A percentile compares a stretch with the other conserved stretches of the same genome.
These are phyloP conservation scores for Caenorhabditis japonica DNA, from an alignment of 2,888 invertebrate genomes.

Conservation along the genomic window DNA sequence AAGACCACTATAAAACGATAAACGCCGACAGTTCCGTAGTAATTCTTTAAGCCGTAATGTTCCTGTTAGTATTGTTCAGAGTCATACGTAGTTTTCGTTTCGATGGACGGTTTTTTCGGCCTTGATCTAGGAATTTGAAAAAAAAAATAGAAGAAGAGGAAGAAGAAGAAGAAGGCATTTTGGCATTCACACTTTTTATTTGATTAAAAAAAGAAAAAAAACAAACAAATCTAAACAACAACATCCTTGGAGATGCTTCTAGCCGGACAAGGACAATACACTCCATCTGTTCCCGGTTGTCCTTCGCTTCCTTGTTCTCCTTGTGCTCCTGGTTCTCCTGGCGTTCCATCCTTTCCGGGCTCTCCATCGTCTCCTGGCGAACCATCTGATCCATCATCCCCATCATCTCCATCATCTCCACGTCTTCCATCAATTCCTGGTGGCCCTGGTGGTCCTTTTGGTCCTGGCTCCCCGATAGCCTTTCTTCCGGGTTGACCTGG, in stretches of 20 bases:
- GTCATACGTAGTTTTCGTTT: conserved; percentile 25
- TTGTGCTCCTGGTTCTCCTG: conserved; percentile 50
- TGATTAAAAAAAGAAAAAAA: conserved; percentile 11
- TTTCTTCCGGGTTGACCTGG: conserved; percentile 51
- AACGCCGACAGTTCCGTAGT: conserved; percentile 36
- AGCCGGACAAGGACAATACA: conserved; percentile 44
- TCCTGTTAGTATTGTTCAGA: conserved; percentile 35
- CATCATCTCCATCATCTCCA: conserved; percentile 47
- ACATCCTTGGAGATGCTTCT: conserved; percentile 48
- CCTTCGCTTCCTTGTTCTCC: conserved; percentile 51
- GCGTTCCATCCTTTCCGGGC: conserved; percentile 36
- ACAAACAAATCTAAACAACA: conserved; percentile 16
- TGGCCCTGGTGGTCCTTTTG: conserved; percentile 55
- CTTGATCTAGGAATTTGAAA: no score
- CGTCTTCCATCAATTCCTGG: conserved; percentile 56
- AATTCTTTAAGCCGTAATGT: conserved; percentile 25
- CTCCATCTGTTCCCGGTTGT: conserved; percentile 42
- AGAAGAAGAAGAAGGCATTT: neutral
- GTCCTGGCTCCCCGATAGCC: conserved; percentile 51
- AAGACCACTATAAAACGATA: conserved; percentile 1
- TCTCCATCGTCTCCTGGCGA: conserved; percentile 46
- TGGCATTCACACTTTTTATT: neutral
- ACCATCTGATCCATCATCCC: conserved; percentile 37
- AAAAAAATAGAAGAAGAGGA: no score
- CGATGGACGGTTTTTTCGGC: conserved; percentile 12